A percentile compares a stretch with the other conserved stretches of the same genome.
Evolutionary conservation across 2,113 vertebrate species (phyloP).

Genomic region (Columbina picui): DNA sequence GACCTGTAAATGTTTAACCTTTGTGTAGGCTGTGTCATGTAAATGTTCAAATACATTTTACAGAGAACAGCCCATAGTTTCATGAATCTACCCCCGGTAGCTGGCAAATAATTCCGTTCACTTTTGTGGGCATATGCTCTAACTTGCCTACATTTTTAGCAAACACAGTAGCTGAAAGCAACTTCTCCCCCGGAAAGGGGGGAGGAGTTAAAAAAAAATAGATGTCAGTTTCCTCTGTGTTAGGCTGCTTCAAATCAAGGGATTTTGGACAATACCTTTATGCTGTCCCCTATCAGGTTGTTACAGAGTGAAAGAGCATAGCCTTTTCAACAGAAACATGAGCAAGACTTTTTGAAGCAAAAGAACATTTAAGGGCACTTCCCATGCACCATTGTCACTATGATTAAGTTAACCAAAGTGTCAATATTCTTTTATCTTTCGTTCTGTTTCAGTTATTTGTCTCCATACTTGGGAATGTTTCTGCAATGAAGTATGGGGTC

Average conservation of each 20-base stretch:
- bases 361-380: background rate
- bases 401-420: background rate
- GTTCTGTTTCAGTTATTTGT: background rate
- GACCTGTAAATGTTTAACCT: background rate
- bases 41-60: background rate
- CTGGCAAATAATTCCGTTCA: background rate
- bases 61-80: background rate
- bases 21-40: background rate
- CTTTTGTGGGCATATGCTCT: background rate
- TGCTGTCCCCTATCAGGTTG: background rate
- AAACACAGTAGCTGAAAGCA: background rate
- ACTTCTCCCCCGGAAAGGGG: accelerated
- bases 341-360: background rate
- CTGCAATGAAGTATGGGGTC: background rate
- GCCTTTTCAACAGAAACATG: accelerated
- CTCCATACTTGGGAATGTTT: background rate
- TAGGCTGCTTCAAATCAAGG: background rate
- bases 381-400: accelerated
- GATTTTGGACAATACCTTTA: background rate
- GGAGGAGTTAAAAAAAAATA: background rate
- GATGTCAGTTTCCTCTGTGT: background rate
- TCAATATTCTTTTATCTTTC: accelerated
- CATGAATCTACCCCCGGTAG: accelerated
- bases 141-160: background rate
- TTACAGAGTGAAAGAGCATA: background rate